Base-by-base conservation (phyloP, 92 coral and sea anemone genomes). In the Ricordea florida region DNA sequence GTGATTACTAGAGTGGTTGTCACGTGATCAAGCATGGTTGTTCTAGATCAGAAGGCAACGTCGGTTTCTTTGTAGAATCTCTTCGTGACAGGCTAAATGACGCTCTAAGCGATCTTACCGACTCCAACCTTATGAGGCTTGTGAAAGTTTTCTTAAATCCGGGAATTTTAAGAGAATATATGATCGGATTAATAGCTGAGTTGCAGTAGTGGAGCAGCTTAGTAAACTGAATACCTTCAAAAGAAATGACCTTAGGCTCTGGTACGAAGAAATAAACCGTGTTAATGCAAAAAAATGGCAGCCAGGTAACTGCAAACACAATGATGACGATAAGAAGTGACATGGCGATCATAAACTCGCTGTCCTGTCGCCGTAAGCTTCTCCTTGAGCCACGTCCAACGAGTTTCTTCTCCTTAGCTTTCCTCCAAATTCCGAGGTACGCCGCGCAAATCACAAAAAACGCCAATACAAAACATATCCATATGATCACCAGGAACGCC, bases 141-240 rank as follows among this genome's bases (percentile, higher is more conserved):
- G 79, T 83, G 44, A 88, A 83, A 5, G 89, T 65, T 46, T 69
- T 83, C 53, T 83, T 91, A 53, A 91, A 91, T 25, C 93, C 97
- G 17, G 97, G 97, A 23, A 91, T 66, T 62, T 86, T 87, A 9
- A 89, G 83, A 30, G 93, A 91, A 53, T 91, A 91, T 49, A 91
- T 83, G 22, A 91, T 74, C 10, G 97, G 97, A 61, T 91, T 91
- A 69, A 91, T 91, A 62, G 91, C 92, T 3, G 92, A 82, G 76
- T 91, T 91, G 18, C 87, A 72, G 44, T 87, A 87, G 43, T 91
- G 97, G 50, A 91, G 69, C 23, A 87, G 30, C 58, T 91, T 91
- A 5, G 93, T 77, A 48, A 83, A 83, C 28, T 70, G 78, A 18
- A 88, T 70, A 9, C 68, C 72, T 46, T 70, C 63, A 13, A 49